Percentiles rank a stretch among this genome's conserved stretches.
Evolutionary conservation across 2,888 invertebrate species (phyloP).

Genomic region (Drosophila greeni): DNA sequence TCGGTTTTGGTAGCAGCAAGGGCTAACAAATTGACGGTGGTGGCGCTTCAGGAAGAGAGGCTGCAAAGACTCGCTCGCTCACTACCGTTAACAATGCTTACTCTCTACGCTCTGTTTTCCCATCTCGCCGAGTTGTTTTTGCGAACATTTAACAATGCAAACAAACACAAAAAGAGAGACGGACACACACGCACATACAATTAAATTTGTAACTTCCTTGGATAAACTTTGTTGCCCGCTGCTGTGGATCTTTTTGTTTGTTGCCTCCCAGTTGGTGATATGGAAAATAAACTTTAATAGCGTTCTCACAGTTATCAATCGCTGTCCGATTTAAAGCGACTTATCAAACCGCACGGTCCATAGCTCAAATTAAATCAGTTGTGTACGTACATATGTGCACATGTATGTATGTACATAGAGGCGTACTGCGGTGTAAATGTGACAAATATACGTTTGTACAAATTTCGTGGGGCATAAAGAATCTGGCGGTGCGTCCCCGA

Average conservation of each 20-base stretch:
- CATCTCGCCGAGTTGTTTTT: slow-evolving; percentile 14
- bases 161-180: slow-evolving; percentile 54
- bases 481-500: no score
- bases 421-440: slow-evolving; percentile 10
- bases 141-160: slow-evolving; percentile 68
- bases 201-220: slow-evolving; percentile 69
- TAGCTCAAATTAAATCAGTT: slow-evolving; percentile 24
- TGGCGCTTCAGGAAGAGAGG: slow-evolving; percentile 6
- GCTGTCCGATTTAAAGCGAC: slow-evolving; percentile 31
- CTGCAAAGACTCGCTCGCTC: slow-evolving; percentile 4
- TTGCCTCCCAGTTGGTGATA: slow-evolving; percentile 61
- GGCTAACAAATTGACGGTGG: slow-evolving; percentile 1
- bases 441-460: not conserved
- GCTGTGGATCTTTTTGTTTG: slow-evolving; percentile 49
- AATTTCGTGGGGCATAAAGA: not conserved
- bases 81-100: slow-evolving; percentile 57
- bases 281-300: slow-evolving; percentile 48
- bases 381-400: slow-evolving; percentile 1
- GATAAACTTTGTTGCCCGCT: slow-evolving; percentile 67
- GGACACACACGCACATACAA: slow-evolving; percentile 45
- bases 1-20: slow-evolving; percentile 17
- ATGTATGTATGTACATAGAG: not conserved
- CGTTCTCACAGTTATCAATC: slow-evolving; percentile 64
- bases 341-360: slow-evolving; percentile 48
- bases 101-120: slow-evolving; percentile 22